Base-by-base conservation (phyloP, 2,888 invertebrate genomes). In the Leptopilina drosophilae region DNA sequence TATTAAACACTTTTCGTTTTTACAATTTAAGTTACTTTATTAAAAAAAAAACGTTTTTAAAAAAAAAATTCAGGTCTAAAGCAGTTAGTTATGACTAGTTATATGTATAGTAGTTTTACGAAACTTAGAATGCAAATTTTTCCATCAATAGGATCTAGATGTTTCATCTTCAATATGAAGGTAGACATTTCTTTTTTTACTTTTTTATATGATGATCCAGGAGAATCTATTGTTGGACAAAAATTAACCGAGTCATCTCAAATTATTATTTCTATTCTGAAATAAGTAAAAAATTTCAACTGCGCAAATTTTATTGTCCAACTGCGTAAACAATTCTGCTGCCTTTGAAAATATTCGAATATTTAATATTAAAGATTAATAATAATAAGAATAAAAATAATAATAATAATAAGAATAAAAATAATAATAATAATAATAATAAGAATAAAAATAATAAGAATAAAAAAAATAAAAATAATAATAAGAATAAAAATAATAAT, bases 61-160 rank as follows among this genome's bases (percentile, higher is more conserved):
- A 20, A 20, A 20, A 20, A 20, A 20, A 62, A 20, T 59, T 59
- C 7, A 62, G 20, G 20, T 62, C 9, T 20, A 62, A 62, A 62
- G 9, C 62, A 62, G 15, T 20, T 62, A 15, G 15, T 20, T 62
- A 15, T 59, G 20, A 62, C 15, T n/a, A 62, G 62, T 62, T 62
- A 62, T 15, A 42, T 2, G 42, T 42, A 62, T 20, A 62, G 15
- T 62, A 62, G 62, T 62, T 62, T 20, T 62, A 62, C 20, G 20
- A 62, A 62, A 62, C 62, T 62, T 62, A 20, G 62, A 62, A 62
- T 62, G 20, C 62, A 62, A 62, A 20, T 15, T 20, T 20, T 20
- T 62, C 9, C 9, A 20, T 62, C 15, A 62, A 62, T 20, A 2
- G 20, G 20, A 62, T 62, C 15, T 15, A 62, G 4, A 20, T 20